A percentile compares a stretch with the other conserved stretches of the same genome.
Conservation (phyloP, 2,113 vertebrate species). For the Grammomys dolichurus region DNA sequence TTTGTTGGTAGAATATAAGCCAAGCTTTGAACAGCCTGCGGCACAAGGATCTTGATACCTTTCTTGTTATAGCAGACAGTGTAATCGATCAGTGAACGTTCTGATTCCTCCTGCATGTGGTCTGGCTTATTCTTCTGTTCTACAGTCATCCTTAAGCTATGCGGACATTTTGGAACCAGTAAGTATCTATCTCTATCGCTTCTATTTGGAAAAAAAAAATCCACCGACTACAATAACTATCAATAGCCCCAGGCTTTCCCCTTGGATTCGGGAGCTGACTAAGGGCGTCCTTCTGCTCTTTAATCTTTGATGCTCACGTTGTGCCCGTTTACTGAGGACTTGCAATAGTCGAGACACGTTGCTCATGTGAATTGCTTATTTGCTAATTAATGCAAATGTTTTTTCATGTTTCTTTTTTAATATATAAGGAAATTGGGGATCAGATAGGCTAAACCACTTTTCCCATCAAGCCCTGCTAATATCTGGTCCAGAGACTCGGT, state of each 20-base stretch:
- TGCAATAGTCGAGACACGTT: background rate
- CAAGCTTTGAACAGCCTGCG: fast-evolving
- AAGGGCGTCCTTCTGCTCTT: background rate
- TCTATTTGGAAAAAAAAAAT: background rate
- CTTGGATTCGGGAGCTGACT: background rate
- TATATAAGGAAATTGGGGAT: background rate
- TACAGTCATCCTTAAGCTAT: background rate
- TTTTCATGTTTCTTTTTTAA: background rate
- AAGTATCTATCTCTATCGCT: background rate
- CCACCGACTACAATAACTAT: background rate
- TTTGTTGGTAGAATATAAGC: background rate
- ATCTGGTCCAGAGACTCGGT: background rate
- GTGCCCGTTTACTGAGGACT: background rate
- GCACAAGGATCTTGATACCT: background rate
- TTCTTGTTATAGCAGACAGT: background rate
- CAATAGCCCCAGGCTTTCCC: background rate
- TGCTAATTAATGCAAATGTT: background rate
- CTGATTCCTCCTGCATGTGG: too few species aligned
- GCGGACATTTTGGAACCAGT: background rate
- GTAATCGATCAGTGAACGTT: background rate
- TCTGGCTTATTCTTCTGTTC: background rate
- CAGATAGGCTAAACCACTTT: background rate
- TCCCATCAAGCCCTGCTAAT: background rate
- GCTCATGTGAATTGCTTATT: too few species aligned
- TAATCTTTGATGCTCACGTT: background rate